phyloP scores from a whole-genome alignment of 1,140 invertebrate genomes.

The Elysia chlorotica region DNA sequence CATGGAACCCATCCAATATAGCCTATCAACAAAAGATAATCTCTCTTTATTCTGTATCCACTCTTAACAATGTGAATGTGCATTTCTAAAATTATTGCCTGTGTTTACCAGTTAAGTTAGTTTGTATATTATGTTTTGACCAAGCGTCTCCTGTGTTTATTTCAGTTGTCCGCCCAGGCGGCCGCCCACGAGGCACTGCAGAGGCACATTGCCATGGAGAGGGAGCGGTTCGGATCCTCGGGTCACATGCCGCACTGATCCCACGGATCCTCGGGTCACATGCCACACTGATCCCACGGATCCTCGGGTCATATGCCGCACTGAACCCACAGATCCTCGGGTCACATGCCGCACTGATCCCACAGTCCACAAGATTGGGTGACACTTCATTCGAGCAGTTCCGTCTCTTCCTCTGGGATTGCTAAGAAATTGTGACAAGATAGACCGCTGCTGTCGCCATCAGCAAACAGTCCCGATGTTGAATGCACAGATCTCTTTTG shows the following conservation, averaged over 20 bases:
- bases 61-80: no score
- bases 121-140: neutral
- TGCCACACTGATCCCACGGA: conserved; percentile 46
- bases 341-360: conserved; percentile 44
- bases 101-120: neutral
- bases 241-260: conserved; percentile 43
- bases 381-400: no score
- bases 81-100: neutral
- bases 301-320: conserved; percentile 40
- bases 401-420: no score
- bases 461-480: no score
- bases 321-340: conserved; percentile 41
- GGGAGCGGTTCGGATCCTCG: conserved; percentile 48
- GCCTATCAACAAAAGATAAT: no score
- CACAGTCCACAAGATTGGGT: no score
- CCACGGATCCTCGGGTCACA: conserved; percentile 40
- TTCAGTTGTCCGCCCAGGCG: conserved; percentile 66
- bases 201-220: conserved; percentile 77
- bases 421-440: no score
- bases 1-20: no score
- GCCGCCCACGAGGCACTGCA: conserved; percentile 83
- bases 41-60: no score
- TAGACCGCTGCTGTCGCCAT: no score
- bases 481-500: no score
- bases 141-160: neutral